Base-by-base conservation (phyloP, 1,140 invertebrate genomes). In the Achroia grisella region DNA sequence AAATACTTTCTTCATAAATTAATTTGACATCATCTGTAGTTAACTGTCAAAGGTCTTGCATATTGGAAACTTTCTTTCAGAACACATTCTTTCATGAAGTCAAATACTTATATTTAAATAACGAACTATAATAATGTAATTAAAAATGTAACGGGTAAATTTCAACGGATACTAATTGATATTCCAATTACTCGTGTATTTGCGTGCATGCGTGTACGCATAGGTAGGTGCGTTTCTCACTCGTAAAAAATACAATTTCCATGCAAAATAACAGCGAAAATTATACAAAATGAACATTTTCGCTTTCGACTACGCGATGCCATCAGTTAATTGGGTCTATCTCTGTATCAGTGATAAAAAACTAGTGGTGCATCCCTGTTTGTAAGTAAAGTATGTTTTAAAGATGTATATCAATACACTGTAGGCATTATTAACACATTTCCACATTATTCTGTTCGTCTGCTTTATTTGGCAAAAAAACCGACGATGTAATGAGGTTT, bases 191-290 rank as follows among this genome's bases (percentile, higher is more conserved):
- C 56, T 60, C 49, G 35, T 70, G 71, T 66, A 70, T 59, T 54
- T 54, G 46, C 62, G 57, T 54, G 46, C 62, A 57, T 78, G 74
- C 76, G 78, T 78, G 74, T 71, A 78, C 72, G 73, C 76, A 73
- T 52, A 29, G n/a, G 46, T 46, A 43, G 64, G 61, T 48, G 52
- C 48, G 57, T 54, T 44, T 52, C 32, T 51, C 61, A 56, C 59
- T 48, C 48, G 43, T 54, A 70, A 71, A 71, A 71, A 66, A 70
- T 44, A 57, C 61, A 56, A 73, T 75, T 69, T 67, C 56, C 37
- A 83, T 78, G 75, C 71, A 78, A 80, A n/a, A 82, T 78, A 62
- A 51, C 48, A 33, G 49, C 54, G 45, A 69, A 77, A 79, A 74
- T 78, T 70, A 41, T 59, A 34, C 55, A 52, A 63, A 65, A 74